Evolutionary conservation across 23 tunicate species (phyloP), one percentile per base, ranked within the genome.

Genomic region (Pegea sp.): DNA sequence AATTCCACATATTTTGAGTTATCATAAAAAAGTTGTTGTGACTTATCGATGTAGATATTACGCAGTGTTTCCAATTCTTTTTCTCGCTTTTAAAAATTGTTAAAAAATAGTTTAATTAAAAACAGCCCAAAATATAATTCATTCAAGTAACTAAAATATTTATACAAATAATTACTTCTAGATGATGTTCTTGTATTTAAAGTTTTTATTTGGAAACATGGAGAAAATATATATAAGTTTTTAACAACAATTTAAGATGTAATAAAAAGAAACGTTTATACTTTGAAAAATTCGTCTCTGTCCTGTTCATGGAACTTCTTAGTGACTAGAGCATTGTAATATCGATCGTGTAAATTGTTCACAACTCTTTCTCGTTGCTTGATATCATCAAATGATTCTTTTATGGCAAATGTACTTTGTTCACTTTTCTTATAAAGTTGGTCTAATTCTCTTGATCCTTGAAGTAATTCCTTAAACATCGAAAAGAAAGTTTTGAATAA

Each of bases 281-380:
- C 93, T 54, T 80, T 66, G 65, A 80, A 80, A 42, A 71, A 80
- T 27, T 61, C 69, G 44, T 80, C 93, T 34, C 93, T 43, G 20
- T 80, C 93, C 42, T 80, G 70, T 22, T 80, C 93, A 62, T 73
- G 77, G 56, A 66, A 66, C 57, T 80, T 80, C 56, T 80, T 80
- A 18, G 48, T 66, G 5, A 80, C 31, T n/a, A 80, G 67, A 2
- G 93, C 93, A 18, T 49, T 31, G 69, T 80, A 80, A 34, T 80
- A 80, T 21, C 38, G 56, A 25, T 64, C 64, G 2, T 65, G 59
- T 31, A 71, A 54, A 1, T 66, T 75, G 29, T 80, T 75, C 48
- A 61, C 66, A 18, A 80, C 42, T 3, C 49, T 50, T 28, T 64
- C 77, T 4, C 55, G 63, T 31, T 80, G 79, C 46, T 80, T 77